Percentiles rank a stretch among this genome's conserved stretches.
Conservation (phyloP, 64 coral and sea anemone genomes). For the Montipora cactus region DNA sequence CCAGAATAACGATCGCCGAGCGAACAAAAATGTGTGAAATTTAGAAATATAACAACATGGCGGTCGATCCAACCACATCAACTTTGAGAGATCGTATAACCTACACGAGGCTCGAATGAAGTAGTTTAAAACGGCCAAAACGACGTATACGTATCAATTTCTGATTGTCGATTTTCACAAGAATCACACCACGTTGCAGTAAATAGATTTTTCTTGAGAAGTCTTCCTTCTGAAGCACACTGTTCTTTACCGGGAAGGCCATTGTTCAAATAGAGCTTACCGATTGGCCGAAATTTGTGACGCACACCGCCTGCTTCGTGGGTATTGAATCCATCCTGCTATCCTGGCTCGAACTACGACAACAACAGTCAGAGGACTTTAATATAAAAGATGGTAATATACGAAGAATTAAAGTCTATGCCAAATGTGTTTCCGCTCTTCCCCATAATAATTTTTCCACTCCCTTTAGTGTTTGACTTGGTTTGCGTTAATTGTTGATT, state of each 20-base stretch:
- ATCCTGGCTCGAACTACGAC: no score
- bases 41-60: not conserved
- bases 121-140: no score
- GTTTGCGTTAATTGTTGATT: no score
- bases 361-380: no score
- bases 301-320: not conserved
- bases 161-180: no score
- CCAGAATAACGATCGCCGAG: not conserved
- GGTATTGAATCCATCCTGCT: no score
- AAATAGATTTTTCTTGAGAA: not conserved
- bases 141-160: not conserved
- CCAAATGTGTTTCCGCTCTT: no score
- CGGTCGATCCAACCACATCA: not conserved
- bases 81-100: not conserved
- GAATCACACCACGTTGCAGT: not conserved
- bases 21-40: not conserved
- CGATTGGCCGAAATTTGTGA: not conserved
- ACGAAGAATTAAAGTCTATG: no score
- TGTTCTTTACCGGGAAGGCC: not conserved
- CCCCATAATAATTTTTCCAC: no score
- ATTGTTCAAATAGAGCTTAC: slow-evolving; percentile 4
- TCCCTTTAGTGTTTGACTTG: no score
- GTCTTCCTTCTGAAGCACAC: not conserved
- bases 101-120: no score
- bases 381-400: no score